These are phyloP conservation scores for Tylochromis polylepis DNA, from an alignment of 2,113 vertebrate species.

Conservation along the genomic window DNA sequence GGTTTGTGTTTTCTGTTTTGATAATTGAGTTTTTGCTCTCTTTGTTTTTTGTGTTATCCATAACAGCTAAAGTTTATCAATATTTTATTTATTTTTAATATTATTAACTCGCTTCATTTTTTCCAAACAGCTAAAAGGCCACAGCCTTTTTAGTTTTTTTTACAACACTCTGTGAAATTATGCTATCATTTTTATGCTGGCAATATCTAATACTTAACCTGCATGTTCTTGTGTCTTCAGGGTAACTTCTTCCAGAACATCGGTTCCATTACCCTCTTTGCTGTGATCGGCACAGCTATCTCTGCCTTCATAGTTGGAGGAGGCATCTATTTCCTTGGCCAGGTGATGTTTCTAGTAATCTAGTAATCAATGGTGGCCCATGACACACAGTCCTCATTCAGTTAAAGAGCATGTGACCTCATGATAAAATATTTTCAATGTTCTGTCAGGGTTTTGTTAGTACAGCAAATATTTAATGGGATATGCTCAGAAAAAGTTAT, in stretches of 20 bases:
- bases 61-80: not conserved
- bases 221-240: conserved; percentile 61
- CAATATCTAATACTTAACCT: not conserved
- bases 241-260: conserved; percentile 99
- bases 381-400: not conserved
- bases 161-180: not conserved
- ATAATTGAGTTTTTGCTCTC: not conserved
- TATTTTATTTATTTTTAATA: not conserved
- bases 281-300: conserved; percentile 94
- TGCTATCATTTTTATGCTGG: not conserved
- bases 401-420: not conserved
- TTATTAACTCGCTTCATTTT: not conserved
- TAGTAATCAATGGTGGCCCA: not conserved
- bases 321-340: conserved; percentile 96
- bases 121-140: not conserved
- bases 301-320: conserved; percentile 98
- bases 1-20: not conserved
- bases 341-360: conserved; percentile 74
- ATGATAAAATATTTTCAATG: not conserved
- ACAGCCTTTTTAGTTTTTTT: not conserved
- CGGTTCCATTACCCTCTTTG: conserved; percentile 95
- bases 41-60: not conserved
- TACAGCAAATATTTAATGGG: not conserved
- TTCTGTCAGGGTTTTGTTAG: not conserved
- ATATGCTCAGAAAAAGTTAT: not conserved